These are phyloP conservation scores for Agriopis leucophaearia DNA, from an alignment of 2,888 invertebrate species.

Conservation along the genomic window DNA sequence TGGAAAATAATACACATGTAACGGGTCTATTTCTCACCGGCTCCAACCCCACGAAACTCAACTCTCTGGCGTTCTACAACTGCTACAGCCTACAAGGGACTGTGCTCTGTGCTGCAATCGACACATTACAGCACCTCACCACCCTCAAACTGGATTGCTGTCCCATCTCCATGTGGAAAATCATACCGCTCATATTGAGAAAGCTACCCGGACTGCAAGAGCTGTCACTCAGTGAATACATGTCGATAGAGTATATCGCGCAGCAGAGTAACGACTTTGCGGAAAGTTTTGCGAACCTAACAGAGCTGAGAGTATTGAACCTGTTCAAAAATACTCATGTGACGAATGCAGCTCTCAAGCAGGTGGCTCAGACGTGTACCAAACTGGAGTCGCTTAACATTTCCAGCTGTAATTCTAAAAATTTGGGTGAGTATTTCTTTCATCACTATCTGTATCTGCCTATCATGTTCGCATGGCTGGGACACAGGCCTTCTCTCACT, in stretches of 20 bases:
- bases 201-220: slow-evolving; percentile 71
- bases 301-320: slow-evolving; percentile 76
- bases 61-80: slow-evolving; percentile 72
- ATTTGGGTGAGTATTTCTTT: slow-evolving; percentile 56
- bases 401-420: slow-evolving; percentile 74
- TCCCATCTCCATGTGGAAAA: slow-evolving; percentile 73
- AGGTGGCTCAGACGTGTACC: slow-evolving; percentile 77
- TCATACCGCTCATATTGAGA: slow-evolving; percentile 69
- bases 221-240: slow-evolving; percentile 75
- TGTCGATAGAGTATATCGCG: slow-evolving; percentile 57
- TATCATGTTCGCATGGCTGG: background rate
- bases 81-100: slow-evolving; percentile 78
- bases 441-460: background rate
- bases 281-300: slow-evolving; percentile 70
- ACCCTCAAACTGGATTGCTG: slow-evolving; percentile 72
- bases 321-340: slow-evolving; percentile 79
- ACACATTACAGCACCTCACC: slow-evolving; percentile 65
- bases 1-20: slow-evolving; percentile 76
- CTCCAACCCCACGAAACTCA: slow-evolving; percentile 61
- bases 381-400: slow-evolving; percentile 78
- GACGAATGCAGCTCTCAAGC: slow-evolving; percentile 82
- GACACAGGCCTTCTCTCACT: no score
- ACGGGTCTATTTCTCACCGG: slow-evolving; percentile 77
- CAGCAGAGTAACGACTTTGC: slow-evolving; percentile 66
- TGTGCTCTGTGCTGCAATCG: slow-evolving; percentile 69